Conservation (phyloP, 2,797 vertebrate species). For the Periophthalmus magnuspinnatus region DNA sequence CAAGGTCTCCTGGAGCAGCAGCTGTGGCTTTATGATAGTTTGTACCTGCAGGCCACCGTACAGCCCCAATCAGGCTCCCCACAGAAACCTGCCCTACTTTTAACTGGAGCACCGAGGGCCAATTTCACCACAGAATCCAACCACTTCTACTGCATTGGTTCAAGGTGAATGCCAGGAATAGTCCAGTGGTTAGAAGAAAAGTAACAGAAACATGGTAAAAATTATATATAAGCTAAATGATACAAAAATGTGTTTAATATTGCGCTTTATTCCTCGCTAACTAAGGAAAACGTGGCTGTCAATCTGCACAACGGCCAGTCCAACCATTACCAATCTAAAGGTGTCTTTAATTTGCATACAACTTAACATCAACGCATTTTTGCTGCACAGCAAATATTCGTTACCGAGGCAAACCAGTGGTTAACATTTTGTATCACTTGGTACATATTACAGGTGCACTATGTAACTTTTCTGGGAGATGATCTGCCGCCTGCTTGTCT, state of each 20-base stretch:
- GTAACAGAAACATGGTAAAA: not conserved
- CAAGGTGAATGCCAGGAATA: conserved; percentile 61
- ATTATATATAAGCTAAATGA: not conserved
- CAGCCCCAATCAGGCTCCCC: conserved; percentile 60
- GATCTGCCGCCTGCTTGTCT: too few relatives aligned
- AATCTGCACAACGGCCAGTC: not conserved
- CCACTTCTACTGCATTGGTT: conserved; percentile 48
- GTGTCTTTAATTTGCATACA: not conserved
- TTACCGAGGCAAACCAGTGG: not conserved
- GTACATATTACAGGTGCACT: not conserved
- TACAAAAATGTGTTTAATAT: not conserved
- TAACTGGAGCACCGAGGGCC: conserved; percentile 36
- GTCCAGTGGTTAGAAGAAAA: conserved; percentile 32
- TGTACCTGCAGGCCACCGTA: conserved; percentile 63
- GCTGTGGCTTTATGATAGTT: conserved; percentile 47
- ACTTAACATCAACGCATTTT: too few relatives aligned
- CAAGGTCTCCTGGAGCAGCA: conserved; percentile 42
- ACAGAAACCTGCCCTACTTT: conserved; percentile 69
- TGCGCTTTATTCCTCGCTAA: not conserved
- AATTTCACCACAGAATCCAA: conserved; percentile 54
- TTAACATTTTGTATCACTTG: not conserved
- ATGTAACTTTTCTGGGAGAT: not conserved
- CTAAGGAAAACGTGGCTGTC: not conserved
- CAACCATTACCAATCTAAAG: not conserved
- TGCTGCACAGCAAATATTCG: not conserved